Base-by-base conservation (phyloP, 2,797 vertebrate genomes). In the Columba guinea region DNA sequence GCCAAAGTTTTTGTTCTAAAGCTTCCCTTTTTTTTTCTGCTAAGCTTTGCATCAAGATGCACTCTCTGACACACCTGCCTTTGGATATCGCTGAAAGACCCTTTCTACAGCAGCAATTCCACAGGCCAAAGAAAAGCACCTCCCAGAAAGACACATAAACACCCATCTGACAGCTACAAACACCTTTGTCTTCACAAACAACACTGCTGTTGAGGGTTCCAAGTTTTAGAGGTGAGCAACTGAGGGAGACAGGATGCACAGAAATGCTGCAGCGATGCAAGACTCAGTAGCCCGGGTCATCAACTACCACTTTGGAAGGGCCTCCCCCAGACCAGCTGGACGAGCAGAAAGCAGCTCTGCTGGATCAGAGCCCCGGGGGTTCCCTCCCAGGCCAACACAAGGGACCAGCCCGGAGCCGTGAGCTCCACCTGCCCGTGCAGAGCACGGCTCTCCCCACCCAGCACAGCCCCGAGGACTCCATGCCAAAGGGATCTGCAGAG, bases 111-210 rank as follows among this genome's bases (percentile, higher is more conserved):
- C 26, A 94, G 56, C 34, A 48, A 53, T 41, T 27, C 63, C 10
- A 39, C 52, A 75, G 15, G 52, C 7, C 68, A 84, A 77, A 71
- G 81, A 35, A 63, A 90, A 0, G 2, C 4, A 34, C 7, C 27
- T 27, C 37, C 53, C 53, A 52, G 52, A 34, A 78, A 15, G 12
- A 26, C 18, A 12, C 2, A 5, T 46, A 4, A 49, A 58, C 26
- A 39, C 20, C 46, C 53, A 63, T 2, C 21, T 1, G 1, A 8
- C 0, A 39, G 35, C 48, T 59, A 67, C n/a, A 22, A 63, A 71
- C 71, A 64, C 30, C 35, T 89, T 37, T 60, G 28, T 14, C 59
- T 70, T 39, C 32, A 48, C 8, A 55, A 35, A 44, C 52, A 67
- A n/a, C 1, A 1, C 44, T 67, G 56, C 56, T 4, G 1, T 37